Percentiles rank a stretch among this genome's conserved stretches.
Conservation (phyloP, 2,888 invertebrate species). For the Cheilosia vulpina region DNA sequence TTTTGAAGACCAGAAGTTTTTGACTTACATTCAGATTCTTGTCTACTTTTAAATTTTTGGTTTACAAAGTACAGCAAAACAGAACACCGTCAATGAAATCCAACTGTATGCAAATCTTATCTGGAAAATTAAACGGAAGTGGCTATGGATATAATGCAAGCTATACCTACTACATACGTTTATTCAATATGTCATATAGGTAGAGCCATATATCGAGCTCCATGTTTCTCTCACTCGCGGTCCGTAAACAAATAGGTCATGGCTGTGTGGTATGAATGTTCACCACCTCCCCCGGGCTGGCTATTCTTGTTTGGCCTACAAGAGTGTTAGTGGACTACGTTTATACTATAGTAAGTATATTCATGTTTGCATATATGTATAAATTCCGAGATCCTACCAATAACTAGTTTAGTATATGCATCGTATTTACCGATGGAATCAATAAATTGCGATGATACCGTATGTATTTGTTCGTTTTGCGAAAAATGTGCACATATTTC, state of each 20-base stretch:
- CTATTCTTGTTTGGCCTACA: not conserved
- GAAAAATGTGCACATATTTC: constrained; percentile 30
- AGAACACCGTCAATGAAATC: no score
- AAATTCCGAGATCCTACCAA: not conserved
- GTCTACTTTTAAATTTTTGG: no score
- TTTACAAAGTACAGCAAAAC: no score
- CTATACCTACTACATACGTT: constrained; percentile 10
- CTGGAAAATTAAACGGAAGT: constrained; percentile 39
- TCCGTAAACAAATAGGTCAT: constrained; percentile 54
- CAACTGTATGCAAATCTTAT: no score
- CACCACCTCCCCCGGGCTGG: no score
- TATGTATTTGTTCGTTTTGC: not conserved
- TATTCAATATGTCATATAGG: not conserved
- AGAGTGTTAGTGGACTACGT: not conserved
- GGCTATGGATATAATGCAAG: constrained; percentile 19
- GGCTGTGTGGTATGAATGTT: constrained; percentile 5
- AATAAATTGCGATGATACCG: no score
- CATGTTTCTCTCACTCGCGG: constrained; percentile 13
- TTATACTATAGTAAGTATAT: not conserved
- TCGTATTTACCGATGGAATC: no score
- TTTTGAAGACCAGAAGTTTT: no score
- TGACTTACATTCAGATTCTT: no score
- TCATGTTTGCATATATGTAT: not conserved
- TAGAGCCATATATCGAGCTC: constrained; percentile 17
- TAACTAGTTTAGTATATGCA: not conserved